These are phyloP conservation scores for Formica exsecta DNA, from an alignment of 1,140 invertebrate species.

Conservation along the genomic window DNA sequence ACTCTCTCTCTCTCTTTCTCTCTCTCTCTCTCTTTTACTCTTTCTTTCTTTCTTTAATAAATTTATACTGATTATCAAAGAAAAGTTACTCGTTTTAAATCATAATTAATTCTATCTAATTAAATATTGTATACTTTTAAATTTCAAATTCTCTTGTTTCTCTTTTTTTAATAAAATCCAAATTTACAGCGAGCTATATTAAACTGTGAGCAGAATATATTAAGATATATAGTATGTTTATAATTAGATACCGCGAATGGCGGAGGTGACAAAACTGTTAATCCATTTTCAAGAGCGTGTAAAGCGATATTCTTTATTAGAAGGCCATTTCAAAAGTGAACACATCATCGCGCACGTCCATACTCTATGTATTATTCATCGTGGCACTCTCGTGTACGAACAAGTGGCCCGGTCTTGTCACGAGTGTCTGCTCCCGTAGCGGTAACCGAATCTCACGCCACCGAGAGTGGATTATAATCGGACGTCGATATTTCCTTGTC, in stretches of 20 bases:
- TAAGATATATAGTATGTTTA: background rate
- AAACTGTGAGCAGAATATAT: background rate
- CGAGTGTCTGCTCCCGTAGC: slow-evolving; percentile 65
- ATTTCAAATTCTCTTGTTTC: background rate
- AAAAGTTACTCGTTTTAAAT: background rate
- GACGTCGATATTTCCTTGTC: slow-evolving; percentile 75
- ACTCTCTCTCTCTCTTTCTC: too few relatives aligned
- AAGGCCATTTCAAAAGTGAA: slow-evolving; percentile 62
- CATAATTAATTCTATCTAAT: background rate
- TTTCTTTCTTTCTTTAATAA: background rate
- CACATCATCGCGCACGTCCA: slow-evolving; percentile 52
- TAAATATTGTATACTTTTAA: background rate
- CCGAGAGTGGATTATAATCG: slow-evolving; percentile 76
- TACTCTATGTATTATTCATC: slow-evolving; percentile 75
- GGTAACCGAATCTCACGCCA: slow-evolving; percentile 74
- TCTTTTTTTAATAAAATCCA: background rate
- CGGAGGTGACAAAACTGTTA: background rate
- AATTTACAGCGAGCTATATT: background rate
- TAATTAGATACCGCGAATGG: background rate
- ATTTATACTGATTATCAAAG: background rate
- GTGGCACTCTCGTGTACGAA: slow-evolving; percentile 56
- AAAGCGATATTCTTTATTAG: slow-evolving; percentile 32
- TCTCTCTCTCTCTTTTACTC: too few relatives aligned
- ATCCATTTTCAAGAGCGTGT: background rate
- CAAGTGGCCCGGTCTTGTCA: slow-evolving; percentile 62